Evolutionary conservation across 2,113 vertebrate genomes (phyloP).

Genomic region (Probosciger aterrimus): DNA sequence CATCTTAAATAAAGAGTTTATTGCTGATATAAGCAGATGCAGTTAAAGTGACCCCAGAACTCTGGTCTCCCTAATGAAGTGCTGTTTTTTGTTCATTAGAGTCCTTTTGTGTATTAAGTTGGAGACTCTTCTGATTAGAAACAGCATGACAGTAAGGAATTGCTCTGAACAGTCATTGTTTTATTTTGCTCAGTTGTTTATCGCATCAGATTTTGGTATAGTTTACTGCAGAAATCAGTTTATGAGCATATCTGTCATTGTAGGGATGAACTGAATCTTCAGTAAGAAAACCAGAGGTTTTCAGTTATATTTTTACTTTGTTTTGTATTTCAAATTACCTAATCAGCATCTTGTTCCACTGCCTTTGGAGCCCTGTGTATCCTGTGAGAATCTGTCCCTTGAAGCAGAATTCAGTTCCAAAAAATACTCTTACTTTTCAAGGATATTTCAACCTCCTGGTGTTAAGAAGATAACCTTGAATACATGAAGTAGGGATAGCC

Average conservation of each 20-base stretch:
- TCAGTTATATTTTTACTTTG: background rate
- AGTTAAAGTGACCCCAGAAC: background rate
- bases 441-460: background rate
- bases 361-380: background rate
- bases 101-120: background rate
- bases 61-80: background rate
- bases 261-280: background rate
- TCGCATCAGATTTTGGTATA: background rate
- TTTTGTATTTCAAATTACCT: background rate
- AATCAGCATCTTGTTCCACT: background rate
- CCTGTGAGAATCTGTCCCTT: background rate
- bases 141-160: background rate
- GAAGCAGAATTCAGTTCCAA: background rate
- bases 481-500: background rate
- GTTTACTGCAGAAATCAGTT: background rate
- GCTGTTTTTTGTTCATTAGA: background rate
- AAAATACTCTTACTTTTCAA: background rate
- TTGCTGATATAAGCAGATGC: background rate
- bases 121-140: background rate
- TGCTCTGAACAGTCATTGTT: background rate
- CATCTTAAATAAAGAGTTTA: background rate
- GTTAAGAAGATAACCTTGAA: background rate
- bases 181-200: background rate
- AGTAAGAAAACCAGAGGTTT: background rate
- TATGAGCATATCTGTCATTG: accelerated